Percentiles rank a stretch among this genome's conserved stretches.
phyloP scores from a whole-genome alignment of 2,888 invertebrate species.

The Conchocele bisecta region DNA sequence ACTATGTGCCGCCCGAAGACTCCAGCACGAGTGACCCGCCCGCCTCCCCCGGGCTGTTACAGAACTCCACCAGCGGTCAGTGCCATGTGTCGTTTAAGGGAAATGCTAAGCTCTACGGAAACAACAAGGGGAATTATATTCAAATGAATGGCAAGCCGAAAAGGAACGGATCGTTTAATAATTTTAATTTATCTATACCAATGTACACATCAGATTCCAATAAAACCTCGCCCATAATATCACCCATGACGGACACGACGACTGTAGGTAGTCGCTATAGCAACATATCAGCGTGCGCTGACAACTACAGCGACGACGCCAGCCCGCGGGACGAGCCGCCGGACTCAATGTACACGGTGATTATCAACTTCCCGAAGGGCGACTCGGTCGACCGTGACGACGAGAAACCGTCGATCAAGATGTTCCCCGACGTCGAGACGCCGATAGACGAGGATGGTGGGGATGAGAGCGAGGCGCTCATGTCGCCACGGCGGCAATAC shows the following conservation, averaged over 20 bases:
- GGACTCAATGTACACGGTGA: slow-evolving; percentile 91
- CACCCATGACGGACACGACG: slow-evolving; percentile 51
- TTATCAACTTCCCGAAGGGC: slow-evolving; percentile 88
- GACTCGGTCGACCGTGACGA: slow-evolving; percentile 41
- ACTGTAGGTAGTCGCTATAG: slow-evolving; percentile 39
- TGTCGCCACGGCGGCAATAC: slow-evolving; percentile 3
- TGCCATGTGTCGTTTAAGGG: slow-evolving; percentile 19
- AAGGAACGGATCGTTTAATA: slow-evolving; percentile 20
- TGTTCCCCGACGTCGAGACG: slow-evolving; percentile 85
- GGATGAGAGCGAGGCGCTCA: slow-evolving; percentile 14
- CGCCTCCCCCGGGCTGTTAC: slow-evolving; percentile 67
- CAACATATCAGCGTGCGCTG: slow-evolving; percentile 18
- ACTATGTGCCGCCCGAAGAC: slow-evolving; percentile 84
- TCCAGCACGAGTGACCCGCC: slow-evolving; percentile 83
- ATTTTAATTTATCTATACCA: slow-evolving; percentile 43
- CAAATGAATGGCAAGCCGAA: slow-evolving; percentile 22
- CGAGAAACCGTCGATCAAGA: slow-evolving; percentile 67
- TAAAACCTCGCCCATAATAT: slow-evolving; percentile 33
- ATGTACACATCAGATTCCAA: slow-evolving; percentile 35
- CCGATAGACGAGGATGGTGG: slow-evolving; percentile 35
- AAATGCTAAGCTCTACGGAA: not conserved
- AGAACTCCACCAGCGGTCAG: slow-evolving; percentile 8
- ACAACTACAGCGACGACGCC: not conserved
- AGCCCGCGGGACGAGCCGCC: slow-evolving; percentile 19
- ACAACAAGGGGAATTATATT: not conserved